A percentile compares a stretch with the other conserved stretches of the same genome.
phyloP scores from a whole-genome alignment of 2,797 vertebrate species.

The Sphaeramia orbicularis region DNA sequence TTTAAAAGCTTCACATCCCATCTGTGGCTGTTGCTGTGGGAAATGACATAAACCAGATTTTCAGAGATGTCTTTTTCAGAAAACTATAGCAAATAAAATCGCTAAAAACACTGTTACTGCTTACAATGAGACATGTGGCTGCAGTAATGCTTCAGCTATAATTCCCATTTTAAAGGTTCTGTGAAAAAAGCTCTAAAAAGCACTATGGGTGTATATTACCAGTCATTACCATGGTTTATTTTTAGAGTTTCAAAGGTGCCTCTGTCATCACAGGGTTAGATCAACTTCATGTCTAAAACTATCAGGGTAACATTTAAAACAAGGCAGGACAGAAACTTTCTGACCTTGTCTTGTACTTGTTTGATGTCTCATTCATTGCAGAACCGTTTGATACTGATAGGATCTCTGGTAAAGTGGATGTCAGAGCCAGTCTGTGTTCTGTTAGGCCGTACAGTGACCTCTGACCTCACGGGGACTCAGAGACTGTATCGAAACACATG shows the following conservation, averaged over 20 bases:
- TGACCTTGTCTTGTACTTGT: background rate
- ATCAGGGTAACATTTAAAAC: no score
- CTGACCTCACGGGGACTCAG: constrained; percentile 15
- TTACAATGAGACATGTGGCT: no score
- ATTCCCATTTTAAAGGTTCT: no score
- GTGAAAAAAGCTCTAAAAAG: no score
- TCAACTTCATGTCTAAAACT: no score
- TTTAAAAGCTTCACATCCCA: background rate
- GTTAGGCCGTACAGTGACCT: constrained; percentile 28
- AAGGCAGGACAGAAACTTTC: background rate
- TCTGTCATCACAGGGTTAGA: no score
- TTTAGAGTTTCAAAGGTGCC: no score
- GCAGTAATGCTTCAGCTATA: no score
- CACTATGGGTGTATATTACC: no score
- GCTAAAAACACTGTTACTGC: no score
- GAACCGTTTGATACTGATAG: background rate
- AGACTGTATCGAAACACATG: constrained; percentile 33
- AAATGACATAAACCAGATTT: background rate
- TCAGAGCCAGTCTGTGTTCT: constrained; percentile 24
- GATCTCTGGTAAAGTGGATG: background rate
- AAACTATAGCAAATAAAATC: no score
- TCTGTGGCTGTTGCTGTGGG: background rate
- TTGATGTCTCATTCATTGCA: constrained; percentile 18
- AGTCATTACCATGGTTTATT: no score
- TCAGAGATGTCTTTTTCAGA: background rate